Evolutionary conservation across 2,888 invertebrate species (phyloP).

Genomic region (Lottia scabra): DNA sequence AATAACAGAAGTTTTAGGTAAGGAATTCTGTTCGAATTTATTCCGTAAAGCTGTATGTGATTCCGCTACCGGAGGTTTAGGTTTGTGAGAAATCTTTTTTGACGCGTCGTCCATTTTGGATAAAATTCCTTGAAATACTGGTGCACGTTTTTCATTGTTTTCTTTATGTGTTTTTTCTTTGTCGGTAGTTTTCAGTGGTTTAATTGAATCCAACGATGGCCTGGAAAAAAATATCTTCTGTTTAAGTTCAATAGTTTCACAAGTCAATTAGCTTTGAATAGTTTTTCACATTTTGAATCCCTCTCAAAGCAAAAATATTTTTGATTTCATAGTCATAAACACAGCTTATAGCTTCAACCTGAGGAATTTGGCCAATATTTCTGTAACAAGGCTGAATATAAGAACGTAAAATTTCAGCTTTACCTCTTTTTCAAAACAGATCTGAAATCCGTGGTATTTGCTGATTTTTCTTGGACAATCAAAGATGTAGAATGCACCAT

Average conservation of each 20-base stretch:
- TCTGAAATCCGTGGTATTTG: slow-evolving; percentile 31
- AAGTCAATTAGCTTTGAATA: too few species aligned
- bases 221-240: neutral
- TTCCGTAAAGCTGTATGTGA: neutral
- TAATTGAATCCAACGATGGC: slow-evolving; percentile 11
- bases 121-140: slow-evolving; percentile 21
- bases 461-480: slow-evolving; percentile 29
- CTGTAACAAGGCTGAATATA: too few species aligned
- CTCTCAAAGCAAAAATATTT: too few species aligned
- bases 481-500: slow-evolving; percentile 46
- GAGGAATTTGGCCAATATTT: too few species aligned
- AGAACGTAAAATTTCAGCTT: neutral
- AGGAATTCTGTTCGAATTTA: neutral
- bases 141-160: neutral
- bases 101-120: slow-evolving; percentile 6
- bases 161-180: slow-evolving; percentile 34
- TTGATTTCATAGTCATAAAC: too few species aligned
- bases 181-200: slow-evolving; percentile 27
- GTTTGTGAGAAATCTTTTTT: neutral
- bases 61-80: neutral
- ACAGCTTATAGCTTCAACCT: too few species aligned
- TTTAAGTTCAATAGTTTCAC: too few species aligned
- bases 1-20: too few species aligned
- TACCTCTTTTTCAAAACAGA: slow-evolving; percentile 47
- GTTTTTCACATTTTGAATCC: too few species aligned